phyloP scores from a whole-genome alignment of 64 coral and sea anemone species.

The Catalaphyllia jardinei region DNA sequence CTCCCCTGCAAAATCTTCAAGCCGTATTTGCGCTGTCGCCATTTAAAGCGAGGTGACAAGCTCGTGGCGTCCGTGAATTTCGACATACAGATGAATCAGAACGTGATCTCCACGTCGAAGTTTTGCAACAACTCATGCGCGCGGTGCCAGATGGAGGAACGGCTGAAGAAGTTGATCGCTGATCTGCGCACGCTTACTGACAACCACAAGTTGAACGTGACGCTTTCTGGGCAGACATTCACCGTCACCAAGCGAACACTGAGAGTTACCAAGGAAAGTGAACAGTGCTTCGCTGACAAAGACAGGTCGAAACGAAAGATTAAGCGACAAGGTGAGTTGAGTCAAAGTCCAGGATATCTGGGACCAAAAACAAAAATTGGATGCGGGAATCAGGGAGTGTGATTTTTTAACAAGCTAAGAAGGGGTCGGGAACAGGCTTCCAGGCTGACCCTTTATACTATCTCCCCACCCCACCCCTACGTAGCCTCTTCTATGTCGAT shows the following conservation, averaged over 20 bases:
- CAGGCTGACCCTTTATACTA: no score
- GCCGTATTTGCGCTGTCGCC: conserved; percentile 25
- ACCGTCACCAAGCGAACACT: conserved; percentile 43
- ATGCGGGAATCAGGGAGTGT: no score
- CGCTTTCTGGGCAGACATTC: conserved; percentile 58
- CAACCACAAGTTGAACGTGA: conserved; percentile 65
- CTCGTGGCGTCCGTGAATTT: conserved; percentile 52
- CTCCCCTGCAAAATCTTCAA: conserved; percentile 66
- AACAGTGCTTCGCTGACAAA: background rate
- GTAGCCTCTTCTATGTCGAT: no score
- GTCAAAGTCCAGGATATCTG: background rate
- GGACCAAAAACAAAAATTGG: no score
- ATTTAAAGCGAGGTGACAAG: background rate
- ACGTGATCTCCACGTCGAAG: conserved; percentile 32
- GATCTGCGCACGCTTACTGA: conserved; percentile 52
- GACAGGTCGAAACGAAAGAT: conserved; percentile 29
- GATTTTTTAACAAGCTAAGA: no score
- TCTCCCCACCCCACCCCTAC: no score
- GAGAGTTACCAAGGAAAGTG: background rate
- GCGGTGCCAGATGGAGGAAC: conserved; percentile 73
- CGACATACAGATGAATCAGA: conserved; percentile 62
- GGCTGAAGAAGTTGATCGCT: conserved; percentile 59
- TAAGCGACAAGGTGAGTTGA: conserved; percentile 41
- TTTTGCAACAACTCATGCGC: conserved; percentile 73
- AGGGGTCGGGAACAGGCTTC: no score